These are phyloP conservation scores for Halesus radiatus DNA, from an alignment of 1,140 invertebrate species.

Conservation along the genomic window DNA sequence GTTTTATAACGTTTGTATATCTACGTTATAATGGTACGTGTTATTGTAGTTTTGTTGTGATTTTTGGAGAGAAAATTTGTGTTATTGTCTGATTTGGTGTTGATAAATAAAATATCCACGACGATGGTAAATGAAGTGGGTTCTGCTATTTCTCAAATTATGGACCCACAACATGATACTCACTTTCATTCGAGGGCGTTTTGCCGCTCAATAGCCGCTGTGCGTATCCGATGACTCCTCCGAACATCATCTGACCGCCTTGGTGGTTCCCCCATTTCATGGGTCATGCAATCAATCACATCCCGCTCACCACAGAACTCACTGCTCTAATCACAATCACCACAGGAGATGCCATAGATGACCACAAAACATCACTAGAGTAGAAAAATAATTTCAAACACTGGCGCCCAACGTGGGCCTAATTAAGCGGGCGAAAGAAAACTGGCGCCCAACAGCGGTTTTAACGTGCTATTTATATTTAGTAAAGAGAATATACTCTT, in stretches of 20 bases:
- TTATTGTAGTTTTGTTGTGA: no score
- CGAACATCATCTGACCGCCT: constrained; percentile 7
- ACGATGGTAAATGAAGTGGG: no score
- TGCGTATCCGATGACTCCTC: constrained; percentile 2
- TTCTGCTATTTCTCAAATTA: no score
- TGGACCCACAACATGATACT: not conserved
- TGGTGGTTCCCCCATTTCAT: constrained; percentile 16
- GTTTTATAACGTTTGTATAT: no score
- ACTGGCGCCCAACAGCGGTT: not conserved
- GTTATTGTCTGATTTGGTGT: no score
- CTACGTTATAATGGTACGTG: no score
- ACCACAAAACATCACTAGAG: no score
- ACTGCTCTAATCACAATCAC: not conserved
- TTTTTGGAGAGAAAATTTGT: no score
- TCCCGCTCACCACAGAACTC: not conserved
- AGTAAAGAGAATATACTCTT: no score
- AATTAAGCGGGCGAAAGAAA: no score
- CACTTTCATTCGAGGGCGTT: not conserved
- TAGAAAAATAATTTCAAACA: not conserved
- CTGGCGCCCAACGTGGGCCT: not conserved
- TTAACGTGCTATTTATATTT: no score
- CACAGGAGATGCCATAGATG: not conserved
- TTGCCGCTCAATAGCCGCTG: not conserved
- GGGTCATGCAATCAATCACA: not conserved
- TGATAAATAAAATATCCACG: no score